Evolutionary conservation across 1,140 invertebrate genomes (phyloP), one percentile per base, ranked within the genome.

Genomic region (Cylas formicarius): DNA sequence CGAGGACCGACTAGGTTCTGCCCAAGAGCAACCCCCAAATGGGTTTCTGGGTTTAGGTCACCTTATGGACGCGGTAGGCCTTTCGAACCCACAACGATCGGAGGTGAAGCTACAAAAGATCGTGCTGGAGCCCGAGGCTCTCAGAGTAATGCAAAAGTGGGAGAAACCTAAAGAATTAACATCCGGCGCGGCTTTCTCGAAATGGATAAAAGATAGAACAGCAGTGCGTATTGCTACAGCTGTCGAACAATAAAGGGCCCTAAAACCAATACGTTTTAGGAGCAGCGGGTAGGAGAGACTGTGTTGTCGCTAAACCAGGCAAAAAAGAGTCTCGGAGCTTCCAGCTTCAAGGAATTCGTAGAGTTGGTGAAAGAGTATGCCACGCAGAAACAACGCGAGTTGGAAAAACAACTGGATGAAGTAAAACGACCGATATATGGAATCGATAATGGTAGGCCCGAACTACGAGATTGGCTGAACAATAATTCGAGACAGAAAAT

Each of bases 311-410:
- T 50, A 31, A 14, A 23, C 2, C 24, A 28, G 19, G 37, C 27
- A 4, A 38, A 51, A 19, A 4, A 27, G 13, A 36, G 36, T 21
- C 18, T 45, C 21, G 48, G 42, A 26, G 28, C 38, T n/a, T 24
- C 45, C 36, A 42, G 16, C 27, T 23, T 51, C 5, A 41, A 46
- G 18, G 49, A 51, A n/a, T 51, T 51, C 8, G n/a, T n/a, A n/a
- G n/a, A n/a, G n/a, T n/a, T n/a, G n/a, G n/a, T n/a, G n/a, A n/a
- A n/a, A n/a, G n/a, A n/a, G n/a, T n/a, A n/a, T n/a, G n/a, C n/a
- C n/a, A n/a, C n/a, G n/a, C n/a, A n/a, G n/a, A n/a, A n/a, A n/a
- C n/a, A n/a, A n/a, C n/a, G n/a, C n/a, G n/a, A n/a, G n/a, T n/a
- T n/a, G n/a, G n/a, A n/a, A n/a, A n/a, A n/a, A n/a, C n/a, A n/a